Evolutionary conservation across 2,113 vertebrate species (phyloP), one percentile per base, ranked within the genome.

Genomic region (Clarias batrachus): DNA sequence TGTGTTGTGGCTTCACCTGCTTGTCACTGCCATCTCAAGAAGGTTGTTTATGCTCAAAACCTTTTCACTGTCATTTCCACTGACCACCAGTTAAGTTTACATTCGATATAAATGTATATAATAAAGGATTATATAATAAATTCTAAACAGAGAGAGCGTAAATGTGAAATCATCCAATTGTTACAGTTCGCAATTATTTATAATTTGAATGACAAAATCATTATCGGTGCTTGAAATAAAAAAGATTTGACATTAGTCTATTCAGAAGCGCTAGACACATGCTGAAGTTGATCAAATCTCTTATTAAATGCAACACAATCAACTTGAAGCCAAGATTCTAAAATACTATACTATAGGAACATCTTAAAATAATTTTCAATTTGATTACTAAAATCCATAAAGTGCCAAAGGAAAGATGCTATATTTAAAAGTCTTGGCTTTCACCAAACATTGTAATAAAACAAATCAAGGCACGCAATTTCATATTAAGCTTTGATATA

Each of bases 181-280:
- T 11, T 57, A 57, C 87, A 77, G 25, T 27, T 89, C 68, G 87
- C 91, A 90, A 91, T 90, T 92, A 86, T 90, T 92, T 81, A 87
- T 89, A 89, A 93, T 94, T 91, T 90, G 91, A 92, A 94, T 92
- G 90, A 91, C 91, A 88, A 87, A 82, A 81, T 93, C 88, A 91
- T 90, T 83, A 87, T 91, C 88, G 85, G 84, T 4, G 91, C 92
- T 92, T 90, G 88, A 93, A 89, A 93, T 90, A 90, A 93, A 48
- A 94, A 93, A 90, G 30, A 91, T 90, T 73, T 90, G 90, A 91
- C 86, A 90, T 68, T 88, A 86, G 41, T 52, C 71, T 74, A 41
- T 48, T 52, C 71, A 90, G 77, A 52, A 27, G 27, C 52, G n/a
- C 41, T 62, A 57, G 33, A 62, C 25, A 56, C 41, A 77, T 48